Base-by-base conservation (phyloP, 1,140 invertebrate genomes). In the Drosophila kohkoa region DNA sequence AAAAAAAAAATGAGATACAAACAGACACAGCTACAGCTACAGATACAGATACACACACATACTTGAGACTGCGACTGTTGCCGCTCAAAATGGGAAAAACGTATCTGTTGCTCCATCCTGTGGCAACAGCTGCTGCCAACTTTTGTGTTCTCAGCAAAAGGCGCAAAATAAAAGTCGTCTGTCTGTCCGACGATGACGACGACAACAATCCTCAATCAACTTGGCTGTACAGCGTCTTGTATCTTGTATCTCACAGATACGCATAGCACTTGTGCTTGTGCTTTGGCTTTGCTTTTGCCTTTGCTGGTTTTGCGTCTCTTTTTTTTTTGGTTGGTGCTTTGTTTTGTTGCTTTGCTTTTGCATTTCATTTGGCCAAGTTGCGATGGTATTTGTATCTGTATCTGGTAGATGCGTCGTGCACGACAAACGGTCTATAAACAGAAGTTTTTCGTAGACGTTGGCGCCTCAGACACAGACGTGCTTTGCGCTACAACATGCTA, bases 51-150 rank as follows among this genome's bases (percentile, higher is more conserved):
- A 62, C 32, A 59, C 1, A 6, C 6, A 35, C 13, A 35, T 55
- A 55, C 15, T 25, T n/a, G 49, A n/a, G 52, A 25, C 28, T 52
- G 45, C 15, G 41, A 10, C 55, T 72, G 69, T 72, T 72, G 69
- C 68, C 52, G 60, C 67, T 57, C 59, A 51, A 60, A 52, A 67
- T 55, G 73, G 86, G 63, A 81, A 59, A 86, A 85, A 85, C 77
- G 82, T 86, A 86, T 86, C 82, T 86, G 82, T 86, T 86, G 81
- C 81, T 81, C 68, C 81, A 80, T 82, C 81, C 81, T 83, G 71
- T 74, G 81, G 81, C 81, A 85, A 74, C 81, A 86, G 85, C 82
- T 86, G 82, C 82, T 85, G 82, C 81, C 77, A 82, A 68, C 71
- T 66, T 81, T 81, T 64, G 58, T 64, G 67, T 71, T 76, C 48